Base-by-base conservation (phyloP, 2,797 vertebrate species). In the Champsocephalus gunnari region DNA sequence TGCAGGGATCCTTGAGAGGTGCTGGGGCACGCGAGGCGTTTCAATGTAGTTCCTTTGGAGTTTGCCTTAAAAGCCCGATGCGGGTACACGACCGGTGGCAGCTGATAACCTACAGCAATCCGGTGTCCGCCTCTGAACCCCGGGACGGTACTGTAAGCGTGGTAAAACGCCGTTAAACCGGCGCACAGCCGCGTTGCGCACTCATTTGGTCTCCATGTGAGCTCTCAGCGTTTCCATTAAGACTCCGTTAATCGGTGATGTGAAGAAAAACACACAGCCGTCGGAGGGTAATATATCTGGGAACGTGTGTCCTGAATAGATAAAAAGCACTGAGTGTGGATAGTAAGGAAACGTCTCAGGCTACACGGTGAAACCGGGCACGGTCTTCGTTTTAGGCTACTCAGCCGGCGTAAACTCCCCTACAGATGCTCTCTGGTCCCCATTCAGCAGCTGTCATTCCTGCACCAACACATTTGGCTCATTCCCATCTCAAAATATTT, bases 121-220 rank as follows among this genome's bases (percentile, higher is more conserved):
- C 79, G n/a, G 73, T 32, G 73, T 53, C 71, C 83, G 55, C 67
- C 65, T 73, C 34, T 43, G 78, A 67, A 80, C 79, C 9, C 81
- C 9, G 64, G 73, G 77, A 83, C 71, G 12, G 69, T 47, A 54
- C 47, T 41, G 66, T 17, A 73, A 72, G 71, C 47, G 65, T 32
- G 76, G 64, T 56, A 32, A 79, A 34, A 64, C 82, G 79, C 71
- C 79, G 81, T 85, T n/a, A 81, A 73, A 75, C 38, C 83, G 86
- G 89, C 89, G 81, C 87, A 61, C 79, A 54, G 69, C 75, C 80
- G 80, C 83, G 75, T 75, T 84, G 80, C 81, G 87, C 88, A 72
- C 80, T 67, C 82, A 66, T 68, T 65, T 43, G 69, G 66, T 77
- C 73, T 82, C 88, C 92, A 80, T 78, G 62, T 70, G 79, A 85